Percentiles rank a stretch among this genome's conserved stretches.
These are phyloP conservation scores for Cynopterus sphinx DNA, from an alignment of 2,797 vertebrate species.

Conservation along the genomic window DNA sequence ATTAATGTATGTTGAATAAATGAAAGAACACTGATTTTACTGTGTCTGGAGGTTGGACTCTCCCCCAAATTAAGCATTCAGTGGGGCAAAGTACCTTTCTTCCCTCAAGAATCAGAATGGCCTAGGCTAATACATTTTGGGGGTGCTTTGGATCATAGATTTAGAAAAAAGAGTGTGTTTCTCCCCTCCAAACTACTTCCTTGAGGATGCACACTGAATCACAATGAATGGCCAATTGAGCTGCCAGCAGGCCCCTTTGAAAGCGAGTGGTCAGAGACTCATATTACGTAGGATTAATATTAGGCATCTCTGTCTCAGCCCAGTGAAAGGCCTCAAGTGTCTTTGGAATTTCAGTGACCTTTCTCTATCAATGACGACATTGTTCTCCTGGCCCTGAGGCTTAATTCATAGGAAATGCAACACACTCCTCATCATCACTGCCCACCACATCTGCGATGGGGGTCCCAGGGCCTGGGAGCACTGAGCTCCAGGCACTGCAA, in stretches of 20 bases:
- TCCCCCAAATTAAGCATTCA: neutral
- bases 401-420: slow-evolving; percentile 77
- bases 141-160: neutral
- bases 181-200: slow-evolving; percentile 51
- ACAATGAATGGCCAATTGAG: slow-evolving; percentile 59
- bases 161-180: neutral
- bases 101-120: neutral
- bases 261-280: slow-evolving; percentile 76
- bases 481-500: neutral
- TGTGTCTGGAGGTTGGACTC: neutral
- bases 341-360: slow-evolving; percentile 86
- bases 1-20: neutral
- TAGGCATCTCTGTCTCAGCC: slow-evolving; percentile 79
- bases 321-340: slow-evolving; percentile 84
- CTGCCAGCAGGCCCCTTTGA: slow-evolving; percentile 67
- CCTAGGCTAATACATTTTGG: neutral
- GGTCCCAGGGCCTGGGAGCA: slow-evolving; percentile 14
- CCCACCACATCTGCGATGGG: slow-evolving; percentile 69
- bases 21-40: slow-evolving; percentile 35
- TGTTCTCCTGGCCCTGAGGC: slow-evolving; percentile 74
- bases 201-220: slow-evolving; percentile 58
- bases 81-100: neutral
- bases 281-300: slow-evolving; percentile 81
- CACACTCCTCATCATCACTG: slow-evolving; percentile 57
- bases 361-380: slow-evolving; percentile 84